Percentiles rank a stretch among this genome's conserved stretches.
These are phyloP conservation scores for Pseudorectes ferrugineus DNA, from an alignment of 2,113 vertebrate species.

Conservation along the genomic window DNA sequence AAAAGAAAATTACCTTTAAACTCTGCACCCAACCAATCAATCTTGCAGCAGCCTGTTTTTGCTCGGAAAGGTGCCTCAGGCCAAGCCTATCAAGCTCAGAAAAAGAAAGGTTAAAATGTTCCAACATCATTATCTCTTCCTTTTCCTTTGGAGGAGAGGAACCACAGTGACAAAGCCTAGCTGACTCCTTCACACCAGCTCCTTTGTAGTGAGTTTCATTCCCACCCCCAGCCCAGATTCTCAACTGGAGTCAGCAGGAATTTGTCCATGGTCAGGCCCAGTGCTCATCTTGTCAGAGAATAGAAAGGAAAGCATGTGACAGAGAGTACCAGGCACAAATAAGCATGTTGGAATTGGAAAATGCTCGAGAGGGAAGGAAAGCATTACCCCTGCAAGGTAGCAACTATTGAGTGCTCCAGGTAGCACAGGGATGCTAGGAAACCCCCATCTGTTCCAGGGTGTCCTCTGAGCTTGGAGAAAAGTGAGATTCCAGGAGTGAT, in stretches of 20 bases:
- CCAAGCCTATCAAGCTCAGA: slow-evolving; percentile 51
- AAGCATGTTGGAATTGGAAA: background rate
- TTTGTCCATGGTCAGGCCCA: background rate
- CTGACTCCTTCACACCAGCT: background rate
- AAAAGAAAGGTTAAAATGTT: slow-evolving; percentile 67
- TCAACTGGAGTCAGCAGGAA: background rate
- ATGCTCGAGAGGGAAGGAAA: background rate
- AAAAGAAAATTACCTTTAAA: slow-evolving; percentile 66
- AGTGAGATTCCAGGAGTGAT: background rate
- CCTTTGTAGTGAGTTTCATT: background rate
- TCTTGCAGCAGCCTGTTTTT: slow-evolving; percentile 62
- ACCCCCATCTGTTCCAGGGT: background rate
- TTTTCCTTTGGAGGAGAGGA: slow-evolving; percentile 1
- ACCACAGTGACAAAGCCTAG: background rate
- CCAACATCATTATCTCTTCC: slow-evolving; percentile 51
- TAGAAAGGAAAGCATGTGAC: background rate
- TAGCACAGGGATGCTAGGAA: background rate
- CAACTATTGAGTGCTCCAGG: background rate
- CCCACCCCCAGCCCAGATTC: background rate
- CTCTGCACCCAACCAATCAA: slow-evolving; percentile 47
- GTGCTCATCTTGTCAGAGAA: background rate
- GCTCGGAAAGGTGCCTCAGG: slow-evolving; percentile 45
- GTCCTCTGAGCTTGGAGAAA: background rate
- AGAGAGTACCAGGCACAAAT: background rate
- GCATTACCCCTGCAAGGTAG: background rate